Evolutionary conservation across 2,797 vertebrate genomes (phyloP).

Genomic region (Zenarchopterus dispar): DNA sequence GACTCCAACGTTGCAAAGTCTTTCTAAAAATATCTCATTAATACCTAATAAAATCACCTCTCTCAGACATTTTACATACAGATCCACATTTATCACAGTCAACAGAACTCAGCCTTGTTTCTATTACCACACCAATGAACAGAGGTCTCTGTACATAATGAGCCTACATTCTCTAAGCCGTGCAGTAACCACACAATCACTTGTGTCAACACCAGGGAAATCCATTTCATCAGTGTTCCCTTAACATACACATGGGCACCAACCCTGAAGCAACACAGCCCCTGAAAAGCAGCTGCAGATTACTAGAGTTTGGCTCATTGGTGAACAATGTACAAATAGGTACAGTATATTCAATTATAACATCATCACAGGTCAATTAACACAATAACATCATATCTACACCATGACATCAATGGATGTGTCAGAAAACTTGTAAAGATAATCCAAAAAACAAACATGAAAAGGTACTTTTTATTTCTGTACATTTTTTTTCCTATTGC

Average conservation of each 20-base stretch:
- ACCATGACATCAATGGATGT: no score
- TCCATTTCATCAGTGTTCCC: slow-evolving; percentile 72
- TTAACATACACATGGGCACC: slow-evolving; percentile 61
- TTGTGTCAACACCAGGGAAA: slow-evolving; percentile 78
- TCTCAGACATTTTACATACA: slow-evolving; percentile 52
- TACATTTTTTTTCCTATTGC: no score
- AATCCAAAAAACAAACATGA: no score
- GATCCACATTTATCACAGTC: slow-evolving; percentile 51
- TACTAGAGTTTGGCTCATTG: slow-evolving; percentile 23
- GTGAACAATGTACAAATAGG: neutral
- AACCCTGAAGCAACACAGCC: slow-evolving; percentile 38
- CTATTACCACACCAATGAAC: slow-evolving; percentile 60
- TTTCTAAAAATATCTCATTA: slow-evolving; percentile 53
- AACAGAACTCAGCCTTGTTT: slow-evolving; percentile 44
- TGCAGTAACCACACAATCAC: slow-evolving; percentile 77
- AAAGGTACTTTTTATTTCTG: no score
- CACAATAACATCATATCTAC: no score
- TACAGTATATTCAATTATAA: no score
- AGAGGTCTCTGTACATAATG: slow-evolving; percentile 70
- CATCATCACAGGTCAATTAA: no score
- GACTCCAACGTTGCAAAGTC: slow-evolving; percentile 42
- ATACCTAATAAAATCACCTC: slow-evolving; percentile 53
- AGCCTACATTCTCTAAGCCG: slow-evolving; percentile 68
- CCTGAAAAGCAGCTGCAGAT: slow-evolving; percentile 37
- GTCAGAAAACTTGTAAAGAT: no score